phyloP scores from a whole-genome alignment of 2,113 vertebrate genomes.

The Brachirus orientalis region DNA sequence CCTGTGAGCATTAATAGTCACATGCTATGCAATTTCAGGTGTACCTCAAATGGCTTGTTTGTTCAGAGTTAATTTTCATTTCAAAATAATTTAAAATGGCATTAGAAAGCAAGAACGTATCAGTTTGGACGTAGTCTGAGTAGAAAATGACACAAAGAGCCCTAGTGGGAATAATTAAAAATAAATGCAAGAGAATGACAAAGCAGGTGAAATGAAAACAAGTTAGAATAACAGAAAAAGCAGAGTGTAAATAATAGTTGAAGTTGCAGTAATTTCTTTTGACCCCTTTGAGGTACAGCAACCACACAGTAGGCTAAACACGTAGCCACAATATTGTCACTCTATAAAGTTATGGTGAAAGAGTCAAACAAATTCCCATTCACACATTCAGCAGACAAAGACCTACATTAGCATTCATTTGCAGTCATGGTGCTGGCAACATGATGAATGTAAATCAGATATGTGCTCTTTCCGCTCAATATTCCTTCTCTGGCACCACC shows the following conservation, averaged over 20 bases:
- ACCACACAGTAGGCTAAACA: neutral
- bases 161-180: neutral
- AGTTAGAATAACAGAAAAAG: constrained; percentile 15
- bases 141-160: neutral
- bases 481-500: neutral
- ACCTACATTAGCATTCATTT: constrained; percentile 16
- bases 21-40: too few relatives aligned
- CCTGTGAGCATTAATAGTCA: too few relatives aligned
- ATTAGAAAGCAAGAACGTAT: too few relatives aligned
- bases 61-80: too few relatives aligned
- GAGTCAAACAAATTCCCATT: constrained; percentile 12
- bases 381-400: constrained; percentile 21
- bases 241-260: neutral
- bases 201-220: constrained; percentile 13
- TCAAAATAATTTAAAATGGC: too few relatives aligned
- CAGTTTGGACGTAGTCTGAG: too few relatives aligned
- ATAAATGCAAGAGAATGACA: neutral
- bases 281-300: neutral
- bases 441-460: constrained; percentile 34
- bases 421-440: constrained; percentile 2
- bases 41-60: too few relatives aligned
- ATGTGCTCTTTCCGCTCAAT: constrained; percentile 9
- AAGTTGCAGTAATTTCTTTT: constrained; percentile 6
- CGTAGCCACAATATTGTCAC: constrained; percentile 6
- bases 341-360: constrained; percentile 10